A percentile compares a stretch with the other conserved stretches of the same genome.
These are phyloP conservation scores for Sminthurides bifidus DNA, from an alignment of 1,140 invertebrate species.

Conservation along the genomic window DNA sequence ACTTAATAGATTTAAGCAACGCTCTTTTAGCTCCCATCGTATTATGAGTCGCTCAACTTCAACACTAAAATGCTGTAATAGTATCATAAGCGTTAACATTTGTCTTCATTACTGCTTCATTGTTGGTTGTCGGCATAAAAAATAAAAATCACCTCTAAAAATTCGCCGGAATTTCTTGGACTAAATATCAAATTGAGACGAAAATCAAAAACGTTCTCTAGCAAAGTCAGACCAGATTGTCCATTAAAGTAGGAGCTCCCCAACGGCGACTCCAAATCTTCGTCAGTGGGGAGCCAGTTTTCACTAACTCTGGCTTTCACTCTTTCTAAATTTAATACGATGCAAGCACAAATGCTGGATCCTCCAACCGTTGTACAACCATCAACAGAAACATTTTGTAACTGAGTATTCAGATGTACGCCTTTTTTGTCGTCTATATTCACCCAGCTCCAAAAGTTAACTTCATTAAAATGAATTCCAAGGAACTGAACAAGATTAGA, in stretches of 20 bases:
- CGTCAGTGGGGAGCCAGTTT: conserved; percentile 23
- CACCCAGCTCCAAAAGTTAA: conserved; percentile 27
- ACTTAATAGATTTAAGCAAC: conserved; percentile 1
- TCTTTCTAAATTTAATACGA: conserved; percentile 24
- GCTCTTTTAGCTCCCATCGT: conserved; percentile 26
- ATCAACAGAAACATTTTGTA: conserved; percentile 23
- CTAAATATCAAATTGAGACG: conserved; percentile 29
- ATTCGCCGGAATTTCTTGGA: conserved; percentile 29
- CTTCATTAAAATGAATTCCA: conserved; percentile 26
- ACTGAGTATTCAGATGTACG: conserved; percentile 19
- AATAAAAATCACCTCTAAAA: conserved; percentile 24
- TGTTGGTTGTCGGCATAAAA: not conserved
- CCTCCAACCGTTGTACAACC: conserved; percentile 28
- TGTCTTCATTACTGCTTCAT: too few relatives aligned
- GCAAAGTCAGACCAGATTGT: conserved; percentile 17
- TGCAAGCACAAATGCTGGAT: conserved; percentile 24
- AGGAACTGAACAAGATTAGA: conserved; percentile 27
- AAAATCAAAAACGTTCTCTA: conserved; percentile 29
- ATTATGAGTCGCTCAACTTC: conserved; percentile 27
- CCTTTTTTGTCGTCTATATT: conserved; percentile 23
- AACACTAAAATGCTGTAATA: conserved; percentile 25
- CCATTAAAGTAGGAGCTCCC: conserved; percentile 23
- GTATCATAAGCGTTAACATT: too few relatives aligned
- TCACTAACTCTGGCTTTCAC: conserved; percentile 23
- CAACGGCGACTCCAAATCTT: conserved; percentile 18